Evolutionary conservation across 2,888 invertebrate genomes (phyloP), one percentile per base, ranked within the genome.

Genomic region (Augiades crinisus): DNA sequence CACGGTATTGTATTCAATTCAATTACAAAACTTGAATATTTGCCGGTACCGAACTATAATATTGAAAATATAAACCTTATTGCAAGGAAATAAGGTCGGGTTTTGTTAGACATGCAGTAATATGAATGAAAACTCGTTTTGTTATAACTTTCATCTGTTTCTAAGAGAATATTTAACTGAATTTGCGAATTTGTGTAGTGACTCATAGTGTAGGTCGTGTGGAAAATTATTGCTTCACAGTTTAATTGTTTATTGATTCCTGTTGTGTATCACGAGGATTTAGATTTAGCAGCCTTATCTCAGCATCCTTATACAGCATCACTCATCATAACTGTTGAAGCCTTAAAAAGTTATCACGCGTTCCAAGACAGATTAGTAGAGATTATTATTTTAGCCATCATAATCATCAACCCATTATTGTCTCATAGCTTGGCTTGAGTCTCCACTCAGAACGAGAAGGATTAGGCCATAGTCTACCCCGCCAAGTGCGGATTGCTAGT

Each of bases 1-100:
- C 83, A 64, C 68, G 55, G 66, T 64, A 80, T 81, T 81, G 81
- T 81, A 55, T 71, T 65, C 63, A 51, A 47, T 64, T 68, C 63
- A 59, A 66, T 65, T 65, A 64, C 55, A 62, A 59, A 37, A 52
- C 17, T 41, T n/a, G 41, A 49, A 16, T 40, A 27, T 24, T 36
- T 27, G 16, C 41, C 41, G 27, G 41, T 14, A n/a, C 17, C 21
- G 31, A 22, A 38, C 17, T 16, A 8, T 13, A 2, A 19, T 40
- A 38, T 45, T 14, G 22, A 19, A 45, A 34, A 12, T 44, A 16
- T 27, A 10, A 5, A 13, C 38, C 33, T 33, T 38, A 27, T 16
- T 36, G 43, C 37, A 38, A 38, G 43, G 21, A 5, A 31, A 22
- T 44, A 47, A 13, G 38, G 38, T 14, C 17, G 16, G 21, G 8